Conservation (phyloP, 1,140 invertebrate genomes). For the Acromyrmex echinatior region DNA sequence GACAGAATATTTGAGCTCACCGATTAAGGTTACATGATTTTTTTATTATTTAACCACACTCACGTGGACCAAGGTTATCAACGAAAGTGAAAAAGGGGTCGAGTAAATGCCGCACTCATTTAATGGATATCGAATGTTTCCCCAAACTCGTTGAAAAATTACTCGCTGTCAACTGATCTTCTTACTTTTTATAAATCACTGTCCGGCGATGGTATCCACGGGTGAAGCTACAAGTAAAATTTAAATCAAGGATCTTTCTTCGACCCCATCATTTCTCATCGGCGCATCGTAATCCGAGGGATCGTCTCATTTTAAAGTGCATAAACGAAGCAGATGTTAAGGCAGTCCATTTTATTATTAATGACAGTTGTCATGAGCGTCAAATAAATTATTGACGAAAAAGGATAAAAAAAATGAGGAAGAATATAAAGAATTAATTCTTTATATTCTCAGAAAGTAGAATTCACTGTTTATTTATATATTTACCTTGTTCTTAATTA, state of each 20-base stretch:
- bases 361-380: neutral
- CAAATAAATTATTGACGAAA: neutral
- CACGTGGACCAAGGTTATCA: conserved; percentile 26
- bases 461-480: too few relatives aligned
- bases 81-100: conserved; percentile 17
- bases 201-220: too few relatives aligned
- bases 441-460: too few relatives aligned
- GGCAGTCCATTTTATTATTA: neutral
- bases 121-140: conserved; percentile 5
- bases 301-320: neutral
- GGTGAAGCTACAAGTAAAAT: neutral
- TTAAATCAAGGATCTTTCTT: conserved; percentile 5
- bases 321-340: conserved; percentile 16
- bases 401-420: neutral
- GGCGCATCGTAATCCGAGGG: neutral
- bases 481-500: too few relatives aligned
- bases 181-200: conserved; percentile 5
- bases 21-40: conserved; percentile 40
- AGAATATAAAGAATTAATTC: neutral
- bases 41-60: conserved; percentile 20
- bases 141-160: conserved; percentile 14
- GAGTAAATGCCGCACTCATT: neutral
- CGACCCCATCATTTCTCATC: conserved; percentile 20
- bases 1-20: neutral
- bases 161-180: neutral